Percentiles rank a stretch among this genome's conserved stretches.
phyloP scores from a whole-genome alignment of 2,888 invertebrate species.

The Gymnocheta viridis region DNA sequence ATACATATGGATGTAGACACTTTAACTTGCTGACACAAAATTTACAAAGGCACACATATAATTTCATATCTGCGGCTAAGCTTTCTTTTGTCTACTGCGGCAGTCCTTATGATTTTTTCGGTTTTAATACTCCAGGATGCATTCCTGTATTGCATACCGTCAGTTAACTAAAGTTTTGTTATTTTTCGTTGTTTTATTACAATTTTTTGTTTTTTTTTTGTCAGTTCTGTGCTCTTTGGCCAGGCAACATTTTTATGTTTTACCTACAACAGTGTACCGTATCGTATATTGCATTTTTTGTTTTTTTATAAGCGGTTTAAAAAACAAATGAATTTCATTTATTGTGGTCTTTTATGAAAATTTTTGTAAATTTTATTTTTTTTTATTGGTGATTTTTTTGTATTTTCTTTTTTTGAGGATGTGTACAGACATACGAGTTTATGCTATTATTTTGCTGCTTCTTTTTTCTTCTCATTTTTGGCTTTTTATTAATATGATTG shows the following conservation, averaged over 20 bases:
- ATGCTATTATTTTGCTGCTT: slow-evolving; percentile 13
- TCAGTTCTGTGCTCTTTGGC: neutral
- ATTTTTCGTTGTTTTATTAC: neutral
- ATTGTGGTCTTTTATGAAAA: slow-evolving; percentile 62
- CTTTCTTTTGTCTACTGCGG: slow-evolving; percentile 46
- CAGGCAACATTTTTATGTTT: slow-evolving; percentile 10
- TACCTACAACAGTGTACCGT: neutral
- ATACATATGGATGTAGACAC: neutral
- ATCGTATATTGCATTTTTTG: slow-evolving; percentile 2
- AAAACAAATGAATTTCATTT: slow-evolving; percentile 69
- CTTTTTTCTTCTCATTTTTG: slow-evolving; percentile 36
- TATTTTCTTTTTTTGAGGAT: slow-evolving; percentile 31
- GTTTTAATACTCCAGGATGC: slow-evolving; percentile 36
- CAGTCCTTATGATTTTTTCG: slow-evolving; percentile 17
- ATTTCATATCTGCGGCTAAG: slow-evolving; percentile 61
- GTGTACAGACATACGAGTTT: slow-evolving; percentile 36
- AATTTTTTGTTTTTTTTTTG: neutral
- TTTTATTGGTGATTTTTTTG: neutral
- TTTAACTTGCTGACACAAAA: neutral
- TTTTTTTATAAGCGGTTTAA: slow-evolving; percentile 51
- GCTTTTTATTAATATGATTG: slow-evolving; percentile 58
- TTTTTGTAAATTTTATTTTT: slow-evolving; percentile 53
- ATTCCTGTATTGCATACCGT: slow-evolving; percentile 23
- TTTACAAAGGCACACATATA: neutral
- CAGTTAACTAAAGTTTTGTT: slow-evolving; percentile 20